These are phyloP conservation scores for Crepidodera aurea DNA, from an alignment of 2,888 invertebrate genomes.

Conservation along the genomic window DNA sequence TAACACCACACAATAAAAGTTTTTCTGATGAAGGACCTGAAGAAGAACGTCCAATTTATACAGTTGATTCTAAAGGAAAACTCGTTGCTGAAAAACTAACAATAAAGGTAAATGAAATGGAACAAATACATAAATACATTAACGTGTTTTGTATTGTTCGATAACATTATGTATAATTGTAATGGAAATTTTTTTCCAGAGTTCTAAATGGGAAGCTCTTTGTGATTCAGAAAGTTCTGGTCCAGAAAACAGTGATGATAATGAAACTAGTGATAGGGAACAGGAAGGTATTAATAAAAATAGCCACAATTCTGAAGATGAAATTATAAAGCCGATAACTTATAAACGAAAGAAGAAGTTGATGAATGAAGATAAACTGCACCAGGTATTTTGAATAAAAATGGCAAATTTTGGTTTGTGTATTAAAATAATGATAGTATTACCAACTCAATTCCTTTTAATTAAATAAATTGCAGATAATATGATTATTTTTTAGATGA, in stretches of 20 bases:
- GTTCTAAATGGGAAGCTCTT: conserved; percentile 58
- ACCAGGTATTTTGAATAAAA: conserved; percentile 40
- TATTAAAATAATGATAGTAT: no score
- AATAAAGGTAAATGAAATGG: no score
- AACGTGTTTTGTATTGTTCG: no score
- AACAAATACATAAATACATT: no score
- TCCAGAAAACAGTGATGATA: conserved; percentile 53
- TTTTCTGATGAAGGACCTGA: conserved; percentile 31
- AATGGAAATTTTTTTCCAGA: neutral
- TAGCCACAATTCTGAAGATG: conserved; percentile 22
- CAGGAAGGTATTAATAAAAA: neutral
- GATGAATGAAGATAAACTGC: conserved; percentile 28
- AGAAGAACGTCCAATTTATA: conserved; percentile 24
- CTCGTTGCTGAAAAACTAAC: conserved; percentile 33
- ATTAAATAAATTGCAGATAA: no score
- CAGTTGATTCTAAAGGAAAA: conserved; percentile 39
- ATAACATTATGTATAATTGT: no score
- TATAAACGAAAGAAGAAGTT: conserved; percentile 36
- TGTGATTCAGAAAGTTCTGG: conserved; percentile 68
- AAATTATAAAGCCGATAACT: conserved; percentile 32
- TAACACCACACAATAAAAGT: conserved; percentile 35
- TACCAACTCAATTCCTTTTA: no score
- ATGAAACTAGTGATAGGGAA: conserved; percentile 23
- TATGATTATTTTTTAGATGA: conserved; percentile 67
- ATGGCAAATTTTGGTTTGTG: no score